Base-by-base conservation (phyloP, 2,797 vertebrate species). In the Xiphophorus birchmanni region DNA sequence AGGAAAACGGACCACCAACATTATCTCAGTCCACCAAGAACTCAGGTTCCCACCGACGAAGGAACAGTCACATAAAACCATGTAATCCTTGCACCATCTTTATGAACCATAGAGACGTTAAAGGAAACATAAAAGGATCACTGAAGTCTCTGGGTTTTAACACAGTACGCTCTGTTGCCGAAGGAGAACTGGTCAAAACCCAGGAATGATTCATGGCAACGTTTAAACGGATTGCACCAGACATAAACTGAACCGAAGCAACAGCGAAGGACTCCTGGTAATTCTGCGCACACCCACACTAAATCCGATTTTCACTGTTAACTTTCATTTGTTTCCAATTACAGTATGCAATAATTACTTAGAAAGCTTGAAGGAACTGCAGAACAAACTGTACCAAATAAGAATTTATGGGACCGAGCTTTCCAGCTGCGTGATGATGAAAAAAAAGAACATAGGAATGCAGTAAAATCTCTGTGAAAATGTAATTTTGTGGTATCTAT, bases 351-450 rank as follows among this genome's bases (percentile, higher is more conserved):
- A 63, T 35, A 32, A 63, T 63, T 7, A 18, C 60, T 65, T 65
- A 37, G 60, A 65, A 65, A 65, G 60, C 60, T 65, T 37, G 32
- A 65, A 65, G 60, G 18, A 35, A 37, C 29, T 35, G 32, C 60
- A 65, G 60, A 65, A 65, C 29, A 60, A 60, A 60, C 58, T 60
- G 58, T 60, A 65, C 32, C 32, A 65, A 35, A 65, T 35, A 65
- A 35, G 32, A 65, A 65, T 65, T 37, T 37, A 35, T 18, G 17
- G 32, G 17, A 37, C 60, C 32, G 21, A 65, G 32, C 60, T 18
- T 65, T 32, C 60, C 60, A 65, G 35, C 32, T 65, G 32, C 2
- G 35, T 17, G 13, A 15, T 9, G 32, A 35, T 35, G 32, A 35
- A 65, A 32, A 65, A 37, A 65, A 65, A 65, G 32, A 65, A 65